A percentile compares a stretch with the other conserved stretches of the same genome.
These are phyloP conservation scores for Seriola quinqueradiata DNA, from an alignment of 2,113 vertebrate species.

Conservation along the genomic window DNA sequence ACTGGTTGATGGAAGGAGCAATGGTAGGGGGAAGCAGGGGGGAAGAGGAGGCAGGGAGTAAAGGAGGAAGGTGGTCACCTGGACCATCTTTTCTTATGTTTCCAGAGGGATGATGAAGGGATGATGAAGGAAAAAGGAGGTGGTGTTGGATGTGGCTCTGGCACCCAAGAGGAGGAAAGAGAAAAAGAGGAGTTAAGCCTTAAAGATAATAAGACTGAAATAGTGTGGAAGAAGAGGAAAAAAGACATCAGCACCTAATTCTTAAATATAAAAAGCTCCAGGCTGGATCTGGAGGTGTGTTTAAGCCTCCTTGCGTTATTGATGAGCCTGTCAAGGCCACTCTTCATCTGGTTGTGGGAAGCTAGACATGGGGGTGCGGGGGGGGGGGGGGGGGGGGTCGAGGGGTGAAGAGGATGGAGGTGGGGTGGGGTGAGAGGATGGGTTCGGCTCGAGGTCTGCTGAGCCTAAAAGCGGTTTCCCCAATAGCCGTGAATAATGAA, in stretches of 20 bases:
- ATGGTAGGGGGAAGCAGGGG: conserved; percentile 7
- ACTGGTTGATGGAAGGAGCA: conserved; percentile 39
- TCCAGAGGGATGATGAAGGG: background rate
- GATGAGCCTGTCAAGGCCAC: conserved; percentile 74
- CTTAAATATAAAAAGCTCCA: conserved; percentile 32
- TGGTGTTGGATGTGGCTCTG: background rate
- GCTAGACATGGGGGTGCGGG: background rate
- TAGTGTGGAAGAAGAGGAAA: background rate
- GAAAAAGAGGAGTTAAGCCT: background rate
- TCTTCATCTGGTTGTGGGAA: conserved; percentile 67
- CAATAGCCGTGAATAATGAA: conserved; percentile 55
- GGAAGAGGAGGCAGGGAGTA: background rate
- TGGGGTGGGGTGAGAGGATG: conserved; percentile 27
- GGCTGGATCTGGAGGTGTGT: conserved; percentile 49
- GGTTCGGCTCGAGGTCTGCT: conserved; percentile 62
- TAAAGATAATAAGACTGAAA: conserved; percentile 3
- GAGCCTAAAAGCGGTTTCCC: conserved; percentile 44
- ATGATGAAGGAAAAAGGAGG: background rate
- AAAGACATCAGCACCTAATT: conserved; percentile 30
- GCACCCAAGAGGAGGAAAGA: background rate
- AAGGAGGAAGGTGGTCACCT: conserved; percentile 3
- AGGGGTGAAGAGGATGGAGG: conserved; percentile 22
- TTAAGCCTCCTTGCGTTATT: conserved; percentile 67
- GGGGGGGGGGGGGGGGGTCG: background rate
- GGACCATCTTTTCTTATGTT: background rate